Evolutionary conservation across 2,888 invertebrate genomes (phyloP), one percentile per base, ranked within the genome.

Genomic region (Drosophila mimica): DNA sequence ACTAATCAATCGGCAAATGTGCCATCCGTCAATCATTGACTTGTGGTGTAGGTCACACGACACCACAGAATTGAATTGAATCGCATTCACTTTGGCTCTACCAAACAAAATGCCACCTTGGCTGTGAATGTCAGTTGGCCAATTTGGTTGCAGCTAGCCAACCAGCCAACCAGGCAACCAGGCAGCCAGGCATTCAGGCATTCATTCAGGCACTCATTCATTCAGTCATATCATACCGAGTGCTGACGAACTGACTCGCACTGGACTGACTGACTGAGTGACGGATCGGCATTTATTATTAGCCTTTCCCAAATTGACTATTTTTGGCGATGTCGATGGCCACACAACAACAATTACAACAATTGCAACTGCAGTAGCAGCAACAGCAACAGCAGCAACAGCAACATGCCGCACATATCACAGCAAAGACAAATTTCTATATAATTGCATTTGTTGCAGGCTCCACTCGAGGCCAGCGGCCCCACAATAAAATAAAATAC

Each of bases 1-100:
- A 88, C 88, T 90, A 89, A 89, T 89, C 88, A 89, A 84, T 89
- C 88, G 70, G 83, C 90, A 83, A 90, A 88, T 88, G 85, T 84
- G 88, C 88, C 89, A 88, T 89, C 88, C 87, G 87, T 90, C 90
- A 90, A 90, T 90, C 90, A 90, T 67, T 79, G 73, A 68, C 64
- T 67, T 67, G 64, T 86, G 88, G 82, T 88, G 88, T 87, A 87
- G 86, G 86, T 87, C 86, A 88, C 88, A 88, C 86, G 86, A 84
- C 85, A 85, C 85, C 85, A 83, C 33, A 72, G 63, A 75, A 64
- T 70, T 65, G 65, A 77, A 89, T 86, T 86, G 80, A 83, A 74
- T 82, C 76, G 85, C 85, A 86, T 86, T 86, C 85, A 83, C 88
- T 88, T 88, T 79, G 81, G 76, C 56, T 40, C 63, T 36, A 33